Base-by-base conservation (phyloP, 2,797 vertebrate species). In the Echeneis naucrates region DNA sequence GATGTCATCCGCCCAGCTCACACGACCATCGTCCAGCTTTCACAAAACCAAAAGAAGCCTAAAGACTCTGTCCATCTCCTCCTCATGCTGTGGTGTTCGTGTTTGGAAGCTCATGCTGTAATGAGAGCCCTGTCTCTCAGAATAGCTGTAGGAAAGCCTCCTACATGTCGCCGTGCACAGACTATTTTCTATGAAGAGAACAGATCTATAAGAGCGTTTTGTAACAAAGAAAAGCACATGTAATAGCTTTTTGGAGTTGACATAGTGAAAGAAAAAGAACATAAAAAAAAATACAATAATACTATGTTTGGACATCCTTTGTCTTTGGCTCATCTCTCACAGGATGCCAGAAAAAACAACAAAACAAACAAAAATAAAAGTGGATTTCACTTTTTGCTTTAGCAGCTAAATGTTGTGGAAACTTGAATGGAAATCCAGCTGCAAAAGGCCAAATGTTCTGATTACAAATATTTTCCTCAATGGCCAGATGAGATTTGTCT, bases 171-270 rank as follows among this genome's bases (percentile, higher is more conserved):
- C 74, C 82, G 70, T 56, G 70, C 69, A 74, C 79, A 68, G 47
- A 37, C 55, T 78, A 33, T 75, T 84, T 86, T 91, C 75, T 83
- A 83, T 40, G 27, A 53, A 70, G 66, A 87, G 48, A 78, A 71
- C 69, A 77, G 63, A 86, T 79, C 66, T 47, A 53, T 80, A 48
- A 1, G 76, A 90, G 78, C 73, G 59, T 87, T 88, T 91, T 87
- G 68, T 84, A 80, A 81, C 66, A 79, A 81, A 68, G 58, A 40
- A 75, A 75, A 68, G 51, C 78, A 83, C 69, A 81, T 80, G 68
- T 52, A 53, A 68, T 60, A 60, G 82, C 59, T 86, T 88, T 90
- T 83, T 82, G 71, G 64, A 86, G 77, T 63, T 78, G 56, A 75
- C 70, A 70, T 75, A 70, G 62, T 70, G 81, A 78, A 67, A 54